These are phyloP conservation scores for Spilosoma lubricipeda DNA, from an alignment of 2,888 invertebrate species.

Conservation along the genomic window DNA sequence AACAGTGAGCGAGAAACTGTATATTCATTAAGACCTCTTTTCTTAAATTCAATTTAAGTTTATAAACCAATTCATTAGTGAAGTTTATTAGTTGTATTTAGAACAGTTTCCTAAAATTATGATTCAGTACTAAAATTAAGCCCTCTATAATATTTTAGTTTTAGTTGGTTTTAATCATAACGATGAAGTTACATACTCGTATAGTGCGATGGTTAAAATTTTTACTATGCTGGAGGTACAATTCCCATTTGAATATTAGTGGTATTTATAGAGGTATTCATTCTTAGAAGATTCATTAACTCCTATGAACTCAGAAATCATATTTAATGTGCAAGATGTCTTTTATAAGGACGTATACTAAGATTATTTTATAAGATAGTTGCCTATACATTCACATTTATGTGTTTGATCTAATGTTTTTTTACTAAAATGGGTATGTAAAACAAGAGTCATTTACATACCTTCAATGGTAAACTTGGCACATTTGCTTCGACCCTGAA, in stretches of 20 bases:
- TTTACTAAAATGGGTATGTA: conserved; percentile 41
- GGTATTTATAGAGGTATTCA: no score
- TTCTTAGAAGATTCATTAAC: no score
- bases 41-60: no score
- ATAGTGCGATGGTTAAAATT: no score
- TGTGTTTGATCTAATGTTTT: conserved; percentile 16
- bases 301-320: background rate
- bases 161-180: no score
- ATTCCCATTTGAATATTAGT: background rate
- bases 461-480: conserved; percentile 43
- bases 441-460: conserved; percentile 43
- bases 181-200: no score
- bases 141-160: no score
- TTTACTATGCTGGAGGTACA: background rate
- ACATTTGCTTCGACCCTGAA: conserved; percentile 45
- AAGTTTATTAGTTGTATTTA: no score
- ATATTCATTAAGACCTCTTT: background rate
- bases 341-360: background rate
- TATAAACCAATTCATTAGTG: no score
- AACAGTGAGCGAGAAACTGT: background rate
- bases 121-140: no score
- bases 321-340: background rate
- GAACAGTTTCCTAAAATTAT: no score
- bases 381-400: background rate
- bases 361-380: background rate